A percentile compares a stretch with the other conserved stretches of the same genome.
Conservation (phyloP, 2,888 invertebrate species). For the Apamea anceps region DNA sequence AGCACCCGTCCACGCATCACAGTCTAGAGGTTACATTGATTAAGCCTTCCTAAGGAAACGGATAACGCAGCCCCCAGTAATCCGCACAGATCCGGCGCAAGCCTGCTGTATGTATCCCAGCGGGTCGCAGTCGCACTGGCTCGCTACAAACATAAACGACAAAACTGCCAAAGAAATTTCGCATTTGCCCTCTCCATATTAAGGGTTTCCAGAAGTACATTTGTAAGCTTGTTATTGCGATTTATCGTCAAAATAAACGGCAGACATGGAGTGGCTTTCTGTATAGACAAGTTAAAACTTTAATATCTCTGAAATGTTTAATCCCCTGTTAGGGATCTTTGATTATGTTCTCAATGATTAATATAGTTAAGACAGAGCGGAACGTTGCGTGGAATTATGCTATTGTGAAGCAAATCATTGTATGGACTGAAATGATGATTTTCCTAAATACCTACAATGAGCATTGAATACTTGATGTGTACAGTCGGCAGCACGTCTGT, state of each 20-base stretch:
- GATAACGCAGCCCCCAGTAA: slow-evolving; percentile 72
- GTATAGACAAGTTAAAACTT: slow-evolving; percentile 71
- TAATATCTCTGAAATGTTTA: slow-evolving; percentile 68
- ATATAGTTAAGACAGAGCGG: slow-evolving; percentile 39
- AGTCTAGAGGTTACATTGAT: slow-evolving; percentile 62
- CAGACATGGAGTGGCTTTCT: slow-evolving; percentile 50
- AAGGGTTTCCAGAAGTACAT: slow-evolving; percentile 23
- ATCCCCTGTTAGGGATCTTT: slow-evolving; percentile 65
- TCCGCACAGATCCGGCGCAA: slow-evolving; percentile 74
- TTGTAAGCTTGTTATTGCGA: slow-evolving; percentile 33
- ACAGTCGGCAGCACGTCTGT: neutral
- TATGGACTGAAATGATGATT: neutral
- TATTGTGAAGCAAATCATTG: neutral
- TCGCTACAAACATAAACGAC: slow-evolving; percentile 44
- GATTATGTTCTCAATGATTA: slow-evolving; percentile 61
- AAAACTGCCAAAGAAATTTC: slow-evolving; percentile 23
- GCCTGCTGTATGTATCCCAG: slow-evolving; percentile 68
- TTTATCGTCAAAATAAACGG: slow-evolving; percentile 60
- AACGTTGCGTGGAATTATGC: neutral
- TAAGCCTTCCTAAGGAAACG: slow-evolving; percentile 60
- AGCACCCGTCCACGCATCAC: slow-evolving; percentile 45
- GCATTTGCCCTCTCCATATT: slow-evolving; percentile 27
- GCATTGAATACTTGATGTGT: neutral
- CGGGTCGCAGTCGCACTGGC: slow-evolving; percentile 53
- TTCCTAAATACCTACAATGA: neutral